A percentile compares a stretch with the other conserved stretches of the same genome.
phyloP scores from a whole-genome alignment of 2,888 invertebrate species.

The Megamerina dolium region DNA sequence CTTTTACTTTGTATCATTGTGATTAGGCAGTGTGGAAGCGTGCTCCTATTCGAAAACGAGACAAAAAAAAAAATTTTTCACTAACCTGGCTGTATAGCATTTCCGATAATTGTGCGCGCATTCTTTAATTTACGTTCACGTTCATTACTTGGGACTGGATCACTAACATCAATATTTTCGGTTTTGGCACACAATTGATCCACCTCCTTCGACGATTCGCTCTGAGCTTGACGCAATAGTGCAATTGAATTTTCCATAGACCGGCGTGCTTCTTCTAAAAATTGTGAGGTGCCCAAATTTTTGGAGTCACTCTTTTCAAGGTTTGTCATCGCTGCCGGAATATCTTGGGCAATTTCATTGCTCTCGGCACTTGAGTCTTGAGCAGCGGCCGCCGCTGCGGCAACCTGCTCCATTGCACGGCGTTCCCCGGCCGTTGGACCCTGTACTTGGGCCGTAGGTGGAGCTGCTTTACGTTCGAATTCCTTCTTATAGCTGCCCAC shows the following conservation, averaged over 20 bases:
- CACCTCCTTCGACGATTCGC: constrained; percentile 47
- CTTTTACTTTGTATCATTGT: too few species aligned
- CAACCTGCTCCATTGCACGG: constrained; percentile 37
- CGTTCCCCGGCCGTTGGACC: constrained; percentile 45
- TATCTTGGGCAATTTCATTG: constrained; percentile 35
- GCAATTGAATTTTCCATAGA: constrained; percentile 63
- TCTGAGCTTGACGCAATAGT: constrained; percentile 52
- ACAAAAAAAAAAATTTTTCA: too few species aligned
- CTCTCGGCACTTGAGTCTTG: constrained; percentile 6
- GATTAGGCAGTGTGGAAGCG: too few species aligned
- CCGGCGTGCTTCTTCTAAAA: constrained; percentile 54
- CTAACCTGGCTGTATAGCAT: constrained; percentile 56
- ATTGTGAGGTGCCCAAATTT: constrained; percentile 51
- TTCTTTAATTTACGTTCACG: constrained; percentile 58
- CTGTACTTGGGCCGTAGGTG: constrained; percentile 50
- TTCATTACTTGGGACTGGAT: constrained; percentile 32
- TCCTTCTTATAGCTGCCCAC: constrained; percentile 83
- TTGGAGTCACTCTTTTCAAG: constrained; percentile 54
- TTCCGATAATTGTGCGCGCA: constrained; percentile 67
- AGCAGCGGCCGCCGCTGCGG: constrained; percentile 32
- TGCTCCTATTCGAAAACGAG: too few species aligned
- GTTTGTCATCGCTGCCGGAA: constrained; percentile 24
- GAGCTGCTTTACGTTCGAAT: constrained; percentile 73
- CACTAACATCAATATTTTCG: constrained; percentile 43
- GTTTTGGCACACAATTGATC: constrained; percentile 48